Evolutionary conservation across 2,888 invertebrate species (phyloP).

Genomic region (Brenthis daphne): DNA sequence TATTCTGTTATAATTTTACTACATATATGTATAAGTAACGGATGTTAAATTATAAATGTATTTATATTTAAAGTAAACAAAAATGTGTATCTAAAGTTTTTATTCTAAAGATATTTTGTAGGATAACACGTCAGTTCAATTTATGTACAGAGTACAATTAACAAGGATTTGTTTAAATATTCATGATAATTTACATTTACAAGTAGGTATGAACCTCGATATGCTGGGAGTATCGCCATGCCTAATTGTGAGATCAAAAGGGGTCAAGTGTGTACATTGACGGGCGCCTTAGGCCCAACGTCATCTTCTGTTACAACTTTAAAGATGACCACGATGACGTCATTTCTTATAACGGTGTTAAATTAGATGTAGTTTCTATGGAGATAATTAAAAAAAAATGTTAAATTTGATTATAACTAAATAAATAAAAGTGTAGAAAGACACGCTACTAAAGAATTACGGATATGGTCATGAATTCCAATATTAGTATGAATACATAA

Average conservation of each 20-base stretch:
- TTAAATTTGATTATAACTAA: no score
- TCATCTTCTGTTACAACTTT: constrained; percentile 58
- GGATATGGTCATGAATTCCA: no score
- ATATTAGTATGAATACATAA: no score
- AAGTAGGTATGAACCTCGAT: constrained; percentile 15
- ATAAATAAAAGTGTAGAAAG: no score
- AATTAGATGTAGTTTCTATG: neutral
- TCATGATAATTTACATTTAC: constrained; percentile 24
- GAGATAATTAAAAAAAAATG: neutral
- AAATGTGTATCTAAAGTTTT: no score
- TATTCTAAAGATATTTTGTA: no score
- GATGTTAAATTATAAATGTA: no score
- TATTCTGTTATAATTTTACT: no score
- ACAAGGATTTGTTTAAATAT: constrained; percentile 13
- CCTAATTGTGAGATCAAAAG: constrained; percentile 82
- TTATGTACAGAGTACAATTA: neutral
- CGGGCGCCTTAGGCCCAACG: constrained; percentile 77
- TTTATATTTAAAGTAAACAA: no score
- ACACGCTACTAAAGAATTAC: no score
- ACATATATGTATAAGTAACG: no score
- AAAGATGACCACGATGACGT: constrained; percentile 43
- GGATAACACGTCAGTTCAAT: neutral
- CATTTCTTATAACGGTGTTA: constrained; percentile 26
- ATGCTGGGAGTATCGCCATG: constrained; percentile 64
- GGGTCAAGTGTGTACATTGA: constrained; percentile 81